phyloP scores from a whole-genome alignment of 2,113 vertebrate genomes.

The Cepphus grylle region DNA sequence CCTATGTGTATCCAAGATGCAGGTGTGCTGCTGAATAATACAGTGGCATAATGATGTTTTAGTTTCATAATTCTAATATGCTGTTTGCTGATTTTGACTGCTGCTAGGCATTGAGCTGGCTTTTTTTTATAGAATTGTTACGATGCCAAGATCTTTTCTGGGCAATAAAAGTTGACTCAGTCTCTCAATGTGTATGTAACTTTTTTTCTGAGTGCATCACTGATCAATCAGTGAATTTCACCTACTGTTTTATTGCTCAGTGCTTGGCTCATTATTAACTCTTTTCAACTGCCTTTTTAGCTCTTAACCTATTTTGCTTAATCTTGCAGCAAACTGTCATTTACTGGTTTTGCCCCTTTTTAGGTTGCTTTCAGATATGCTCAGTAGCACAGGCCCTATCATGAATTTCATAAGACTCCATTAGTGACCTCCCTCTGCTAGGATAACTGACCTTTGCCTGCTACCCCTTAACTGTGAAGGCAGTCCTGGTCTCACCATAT shows the following conservation, averaged over 20 bases:
- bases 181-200: neutral
- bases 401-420: neutral
- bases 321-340: neutral
- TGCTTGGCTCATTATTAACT: neutral
- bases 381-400: neutral
- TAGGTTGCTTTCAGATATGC: neutral
- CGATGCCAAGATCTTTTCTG: neutral
- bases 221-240: neutral
- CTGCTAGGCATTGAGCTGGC: neutral
- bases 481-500: neutral
- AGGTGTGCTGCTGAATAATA: neutral
- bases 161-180: neutral
- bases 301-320: neutral
- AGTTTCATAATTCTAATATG: neutral
- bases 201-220: neutral
- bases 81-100: neutral
- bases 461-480: neutral
- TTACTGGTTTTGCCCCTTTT: neutral
- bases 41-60: neutral
- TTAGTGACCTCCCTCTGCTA: neutral
- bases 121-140: neutral
- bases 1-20: neutral
- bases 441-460: neutral
- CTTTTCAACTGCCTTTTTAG: neutral
- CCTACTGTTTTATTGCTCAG: neutral